Conservation (phyloP, 2,888 invertebrate genomes). For the Latrodectus elegans region DNA sequence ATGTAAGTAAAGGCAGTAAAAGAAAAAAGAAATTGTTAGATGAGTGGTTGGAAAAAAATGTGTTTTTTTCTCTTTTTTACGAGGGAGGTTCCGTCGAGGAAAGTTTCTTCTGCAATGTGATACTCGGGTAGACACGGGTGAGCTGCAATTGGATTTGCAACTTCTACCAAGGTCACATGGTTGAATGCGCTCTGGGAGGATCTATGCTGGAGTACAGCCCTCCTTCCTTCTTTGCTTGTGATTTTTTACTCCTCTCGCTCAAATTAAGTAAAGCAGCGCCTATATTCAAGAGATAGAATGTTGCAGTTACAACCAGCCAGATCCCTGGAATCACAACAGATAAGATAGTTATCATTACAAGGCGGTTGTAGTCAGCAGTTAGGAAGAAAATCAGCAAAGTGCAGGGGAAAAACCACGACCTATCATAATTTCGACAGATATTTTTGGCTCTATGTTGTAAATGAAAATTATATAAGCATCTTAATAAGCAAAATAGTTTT, state of each 20-base stretch:
- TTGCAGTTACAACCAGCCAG: slow-evolving; percentile 20
- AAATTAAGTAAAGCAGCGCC: not conserved
- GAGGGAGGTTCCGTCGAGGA: not conserved
- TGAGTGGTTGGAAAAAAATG: slow-evolving; percentile 27
- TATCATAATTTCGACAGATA: too few relatives aligned
- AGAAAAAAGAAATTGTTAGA: slow-evolving; percentile 24
- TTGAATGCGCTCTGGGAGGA: slow-evolving; percentile 37
- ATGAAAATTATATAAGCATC: too few relatives aligned
- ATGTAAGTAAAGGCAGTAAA: not conserved
- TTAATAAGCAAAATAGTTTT: too few relatives aligned
- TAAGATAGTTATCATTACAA: not conserved
- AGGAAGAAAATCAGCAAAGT: too few relatives aligned
- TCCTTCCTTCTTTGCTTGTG: not conserved
- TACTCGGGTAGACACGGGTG: slow-evolving; percentile 49
- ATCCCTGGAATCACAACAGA: not conserved
- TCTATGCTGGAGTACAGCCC: slow-evolving; percentile 4
- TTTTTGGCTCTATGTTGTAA: too few relatives aligned
- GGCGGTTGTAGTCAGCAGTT: too few relatives aligned
- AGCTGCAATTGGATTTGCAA: slow-evolving; percentile 66
- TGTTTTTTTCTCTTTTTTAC: not conserved
- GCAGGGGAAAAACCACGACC: too few relatives aligned
- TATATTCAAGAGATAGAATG: slow-evolving; percentile 41
- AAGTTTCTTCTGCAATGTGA: slow-evolving; percentile 33
- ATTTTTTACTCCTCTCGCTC: not conserved
- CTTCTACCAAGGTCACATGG: slow-evolving; percentile 35